These are phyloP conservation scores for Patagioenas fasciata DNA, from an alignment of 2,113 vertebrate species.

Conservation along the genomic window DNA sequence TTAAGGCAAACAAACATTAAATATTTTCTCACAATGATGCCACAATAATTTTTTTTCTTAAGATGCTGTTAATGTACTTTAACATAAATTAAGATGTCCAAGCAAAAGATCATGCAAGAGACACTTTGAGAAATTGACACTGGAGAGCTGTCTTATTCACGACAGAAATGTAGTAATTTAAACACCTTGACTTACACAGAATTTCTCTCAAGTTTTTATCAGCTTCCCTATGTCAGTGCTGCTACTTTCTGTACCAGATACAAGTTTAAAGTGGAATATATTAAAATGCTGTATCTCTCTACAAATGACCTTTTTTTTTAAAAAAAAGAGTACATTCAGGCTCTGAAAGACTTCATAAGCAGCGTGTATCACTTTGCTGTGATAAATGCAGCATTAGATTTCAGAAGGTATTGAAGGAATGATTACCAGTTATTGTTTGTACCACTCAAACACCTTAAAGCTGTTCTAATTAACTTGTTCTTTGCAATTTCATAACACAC, in stretches of 20 bases:
- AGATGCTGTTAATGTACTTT: accelerated
- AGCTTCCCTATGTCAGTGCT: neutral
- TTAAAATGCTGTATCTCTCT: neutral
- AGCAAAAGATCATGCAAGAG: neutral
- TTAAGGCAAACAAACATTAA: neutral
- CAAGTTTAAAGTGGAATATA: neutral
- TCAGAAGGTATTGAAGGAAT: neutral
- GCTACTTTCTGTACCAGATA: neutral
- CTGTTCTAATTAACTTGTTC: neutral
- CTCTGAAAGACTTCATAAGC: neutral
- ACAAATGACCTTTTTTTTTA: neutral
- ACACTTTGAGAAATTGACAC: neutral
- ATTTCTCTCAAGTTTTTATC: neutral
- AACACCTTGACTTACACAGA: neutral
- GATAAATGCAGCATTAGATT: neutral
- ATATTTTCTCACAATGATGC: neutral
- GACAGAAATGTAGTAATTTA: neutral
- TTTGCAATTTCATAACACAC: neutral
- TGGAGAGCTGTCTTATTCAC: neutral
- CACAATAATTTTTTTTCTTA: neutral
- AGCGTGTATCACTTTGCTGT: neutral
- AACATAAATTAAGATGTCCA: neutral
- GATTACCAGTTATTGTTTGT: neutral
- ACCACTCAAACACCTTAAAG: neutral
- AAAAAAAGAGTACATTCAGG: neutral